phyloP scores from a whole-genome alignment of 1,140 invertebrate genomes.

The Bombus waltoni region DNA sequence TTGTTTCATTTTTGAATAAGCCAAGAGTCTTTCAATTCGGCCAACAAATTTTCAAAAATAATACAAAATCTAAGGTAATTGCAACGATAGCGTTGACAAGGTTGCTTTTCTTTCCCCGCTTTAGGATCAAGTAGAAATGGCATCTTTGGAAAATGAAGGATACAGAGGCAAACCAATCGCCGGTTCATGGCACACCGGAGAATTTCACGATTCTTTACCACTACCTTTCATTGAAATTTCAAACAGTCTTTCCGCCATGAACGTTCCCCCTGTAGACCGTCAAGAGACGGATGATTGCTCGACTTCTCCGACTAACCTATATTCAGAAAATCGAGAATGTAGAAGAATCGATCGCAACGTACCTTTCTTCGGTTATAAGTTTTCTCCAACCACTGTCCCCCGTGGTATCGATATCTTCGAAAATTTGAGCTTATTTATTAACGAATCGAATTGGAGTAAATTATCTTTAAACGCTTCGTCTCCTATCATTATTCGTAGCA shows the following conservation, averaged over 20 bases:
- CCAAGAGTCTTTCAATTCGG: not conserved
- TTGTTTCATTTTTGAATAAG: not conserved
- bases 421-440: not conserved
- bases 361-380: not conserved
- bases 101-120: not conserved
- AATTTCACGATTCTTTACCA: conserved; percentile 78
- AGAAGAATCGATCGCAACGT: too few species aligned
- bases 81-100: not conserved
- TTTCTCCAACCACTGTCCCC: not conserved
- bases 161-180: conserved; percentile 64
- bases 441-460: not conserved
- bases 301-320: not conserved
- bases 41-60: not conserved
- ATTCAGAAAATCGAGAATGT: not conserved
- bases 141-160: conserved; percentile 65
- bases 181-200: conserved; percentile 75
- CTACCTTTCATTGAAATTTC: conserved; percentile 65
- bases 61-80: not conserved
- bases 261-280: not conserved
- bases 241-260: not conserved
- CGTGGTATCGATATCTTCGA: not conserved
- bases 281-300: not conserved
- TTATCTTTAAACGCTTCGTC: not conserved
- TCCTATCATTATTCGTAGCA: not conserved
- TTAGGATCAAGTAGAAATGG: not conserved